Evolutionary conservation across 1,140 invertebrate genomes (phyloP), one percentile per base, ranked within the genome.

Genomic region (Aphaenogaster floridana): DNA sequence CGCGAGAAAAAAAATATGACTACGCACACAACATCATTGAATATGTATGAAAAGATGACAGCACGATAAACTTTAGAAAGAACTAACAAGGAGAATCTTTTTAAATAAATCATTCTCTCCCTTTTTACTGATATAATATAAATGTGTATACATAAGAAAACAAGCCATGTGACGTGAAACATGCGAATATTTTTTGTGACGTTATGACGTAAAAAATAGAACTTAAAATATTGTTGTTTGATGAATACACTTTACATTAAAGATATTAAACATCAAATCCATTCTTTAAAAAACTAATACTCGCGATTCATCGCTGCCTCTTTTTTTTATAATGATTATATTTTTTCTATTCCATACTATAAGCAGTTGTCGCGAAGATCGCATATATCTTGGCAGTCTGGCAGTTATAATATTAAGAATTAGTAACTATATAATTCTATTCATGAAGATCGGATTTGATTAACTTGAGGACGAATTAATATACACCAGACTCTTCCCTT

Each of bases 81-180:
- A 34, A 0, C 6, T 34, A 50, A 50, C 34, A 34, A 34, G 17
- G 15, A 52, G 6, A 42, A 74, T 13, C 3, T 13, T 76, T 54
- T 57, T 42, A 76, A 1, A 0, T 76, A 57, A 42, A 1, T 42
- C 4, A 9, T 69, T 69, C 8, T 28, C 28, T 28, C 28, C 0
- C 28, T 28, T 28, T 77, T 61, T 57, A 54, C 52, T 57, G 17
- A 3, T 45, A 76, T 54, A 54, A 74, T 54, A 52, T 36, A 72
- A 15, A 74, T 76, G 2, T 76, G 21, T 28, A 42, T 15, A 61
- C 8, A 61, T 74, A 8, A 74, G 2, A 61, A 61, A 61, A 39
- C 21, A 17, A 13, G 8, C 21, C 6, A 36, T 79, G 17, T 45
- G n/a, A 36, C 7, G 36, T 68, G 4, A 83, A 61, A 52, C 8